A percentile compares a stretch with the other conserved stretches of the same genome.
phyloP scores from a whole-genome alignment of 2,888 invertebrate species.

The Hypercompe scribonia region DNA sequence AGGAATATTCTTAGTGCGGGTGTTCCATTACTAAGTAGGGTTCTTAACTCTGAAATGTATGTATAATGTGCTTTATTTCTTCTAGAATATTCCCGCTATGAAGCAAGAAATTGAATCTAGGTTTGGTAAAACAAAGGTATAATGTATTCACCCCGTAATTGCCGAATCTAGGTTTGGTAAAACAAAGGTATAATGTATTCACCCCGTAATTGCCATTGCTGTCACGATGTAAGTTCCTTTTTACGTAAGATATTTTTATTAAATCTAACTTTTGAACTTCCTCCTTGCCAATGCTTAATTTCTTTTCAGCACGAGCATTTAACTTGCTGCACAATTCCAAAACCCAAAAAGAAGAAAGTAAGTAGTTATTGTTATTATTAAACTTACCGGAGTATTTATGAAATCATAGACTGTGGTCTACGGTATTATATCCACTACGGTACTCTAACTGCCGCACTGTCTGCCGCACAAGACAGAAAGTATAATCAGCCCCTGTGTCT shows the following conservation, averaged over 20 bases:
- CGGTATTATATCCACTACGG: too few relatives aligned
- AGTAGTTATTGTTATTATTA: background rate
- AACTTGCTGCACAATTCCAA: background rate
- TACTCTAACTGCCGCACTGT: too few relatives aligned
- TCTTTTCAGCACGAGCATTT: conserved; percentile 8
- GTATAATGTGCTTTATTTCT: background rate
- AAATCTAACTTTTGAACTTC: background rate
- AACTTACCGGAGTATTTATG: background rate
- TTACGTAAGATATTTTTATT: background rate
- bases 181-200: background rate
- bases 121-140: conserved; percentile 12
- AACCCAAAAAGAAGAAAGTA: conserved; percentile 2
- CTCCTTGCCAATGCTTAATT: background rate
- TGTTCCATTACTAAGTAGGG: background rate
- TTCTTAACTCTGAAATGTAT: background rate
- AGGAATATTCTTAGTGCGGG: too few relatives aligned
- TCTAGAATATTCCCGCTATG: conserved; percentile 29
- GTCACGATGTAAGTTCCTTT: conserved; percentile 9
- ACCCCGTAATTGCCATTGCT: background rate
- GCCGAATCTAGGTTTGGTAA: conserved; percentile 27
- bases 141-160: background rate
- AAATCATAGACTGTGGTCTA: too few relatives aligned
- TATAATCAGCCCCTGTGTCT: too few relatives aligned
- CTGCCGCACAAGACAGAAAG: too few relatives aligned
- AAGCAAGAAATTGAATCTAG: conserved; percentile 29